These are phyloP conservation scores for Platycheirus rosarum DNA, from an alignment of 2,888 invertebrate species.

Conservation along the genomic window DNA sequence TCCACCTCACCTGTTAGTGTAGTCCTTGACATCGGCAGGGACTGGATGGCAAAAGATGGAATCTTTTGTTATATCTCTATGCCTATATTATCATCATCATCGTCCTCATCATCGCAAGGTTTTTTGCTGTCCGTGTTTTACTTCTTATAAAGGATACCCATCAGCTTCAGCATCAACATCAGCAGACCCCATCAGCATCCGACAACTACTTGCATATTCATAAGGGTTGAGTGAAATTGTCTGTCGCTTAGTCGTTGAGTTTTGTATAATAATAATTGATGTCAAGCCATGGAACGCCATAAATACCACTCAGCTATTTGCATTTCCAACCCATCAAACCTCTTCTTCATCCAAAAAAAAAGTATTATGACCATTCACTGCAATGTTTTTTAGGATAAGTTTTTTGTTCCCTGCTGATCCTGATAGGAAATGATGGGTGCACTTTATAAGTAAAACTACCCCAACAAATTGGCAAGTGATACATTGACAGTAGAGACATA, in stretches of 20 bases:
- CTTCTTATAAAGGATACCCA: constrained; percentile 17
- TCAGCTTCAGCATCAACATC: background rate
- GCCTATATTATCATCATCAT: constrained; percentile 39
- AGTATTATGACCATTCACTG: constrained; percentile 36
- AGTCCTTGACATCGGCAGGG: background rate
- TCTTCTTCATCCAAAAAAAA: constrained; percentile 20
- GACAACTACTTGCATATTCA: constrained; percentile 68
- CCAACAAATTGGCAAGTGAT: constrained; percentile 46
- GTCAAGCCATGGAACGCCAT: constrained; percentile 52
- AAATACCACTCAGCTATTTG: constrained; percentile 64
- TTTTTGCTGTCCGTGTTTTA: constrained; percentile 7
- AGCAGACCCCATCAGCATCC: background rate
- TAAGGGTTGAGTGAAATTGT: constrained; percentile 68
- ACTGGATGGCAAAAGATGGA: background rate
- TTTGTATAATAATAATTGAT: constrained; percentile 72
- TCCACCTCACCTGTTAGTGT: constrained; percentile 52
- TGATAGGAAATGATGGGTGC: constrained; percentile 3
- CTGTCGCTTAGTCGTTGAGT: constrained; percentile 63
- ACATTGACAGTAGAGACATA: constrained; percentile 37
- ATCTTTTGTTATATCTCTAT: constrained; percentile 40
- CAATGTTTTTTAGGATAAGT: background rate
- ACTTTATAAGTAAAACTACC: background rate
- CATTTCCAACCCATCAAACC: constrained; percentile 47
- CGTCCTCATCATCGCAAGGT: background rate
- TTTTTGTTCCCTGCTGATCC: constrained; percentile 1